phyloP scores from a whole-genome alignment of 2,888 invertebrate genomes.

The Epistrophella euchroma region DNA sequence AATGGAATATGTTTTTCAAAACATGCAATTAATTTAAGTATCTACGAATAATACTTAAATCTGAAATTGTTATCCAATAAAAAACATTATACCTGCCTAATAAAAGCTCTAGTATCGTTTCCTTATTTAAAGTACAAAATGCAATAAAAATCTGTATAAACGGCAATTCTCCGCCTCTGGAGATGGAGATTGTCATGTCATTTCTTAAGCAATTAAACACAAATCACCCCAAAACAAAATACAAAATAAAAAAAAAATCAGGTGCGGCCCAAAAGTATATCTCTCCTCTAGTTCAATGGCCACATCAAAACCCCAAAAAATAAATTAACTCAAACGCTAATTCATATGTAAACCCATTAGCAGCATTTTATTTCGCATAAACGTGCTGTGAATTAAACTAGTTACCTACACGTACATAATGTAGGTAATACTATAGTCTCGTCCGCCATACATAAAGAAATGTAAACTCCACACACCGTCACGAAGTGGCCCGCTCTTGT shows the following conservation, averaged over 20 bases:
- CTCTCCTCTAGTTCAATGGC: constrained; percentile 66
- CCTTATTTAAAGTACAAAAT: not conserved
- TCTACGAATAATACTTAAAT: not conserved
- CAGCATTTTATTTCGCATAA: constrained; percentile 71
- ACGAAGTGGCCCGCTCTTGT: not conserved
- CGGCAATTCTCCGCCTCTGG: not conserved
- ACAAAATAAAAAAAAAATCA: constrained; percentile 10
- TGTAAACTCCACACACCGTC: constrained; percentile 49
- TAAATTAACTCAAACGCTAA: constrained; percentile 56
- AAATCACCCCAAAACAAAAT: constrained; percentile 55
- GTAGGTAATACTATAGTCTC: not conserved
- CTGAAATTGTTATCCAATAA: not conserved
- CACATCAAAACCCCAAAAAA: constrained; percentile 41
- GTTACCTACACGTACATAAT: too few relatives aligned
- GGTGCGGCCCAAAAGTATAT: constrained; percentile 51
- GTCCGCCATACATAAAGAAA: constrained; percentile 14
- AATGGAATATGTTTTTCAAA: too few relatives aligned
- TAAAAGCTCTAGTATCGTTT: not conserved
- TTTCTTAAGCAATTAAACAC: constrained; percentile 41
- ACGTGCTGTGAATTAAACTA: constrained; percentile 71
- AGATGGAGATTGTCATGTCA: constrained; percentile 18
- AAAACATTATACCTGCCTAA: too few relatives aligned
- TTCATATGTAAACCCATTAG: constrained; percentile 74
- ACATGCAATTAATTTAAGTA: not conserved
- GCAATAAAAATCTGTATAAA: not conserved